Conservation (phyloP, 2,797 vertebrate species). For the Galago senegalensis region DNA sequence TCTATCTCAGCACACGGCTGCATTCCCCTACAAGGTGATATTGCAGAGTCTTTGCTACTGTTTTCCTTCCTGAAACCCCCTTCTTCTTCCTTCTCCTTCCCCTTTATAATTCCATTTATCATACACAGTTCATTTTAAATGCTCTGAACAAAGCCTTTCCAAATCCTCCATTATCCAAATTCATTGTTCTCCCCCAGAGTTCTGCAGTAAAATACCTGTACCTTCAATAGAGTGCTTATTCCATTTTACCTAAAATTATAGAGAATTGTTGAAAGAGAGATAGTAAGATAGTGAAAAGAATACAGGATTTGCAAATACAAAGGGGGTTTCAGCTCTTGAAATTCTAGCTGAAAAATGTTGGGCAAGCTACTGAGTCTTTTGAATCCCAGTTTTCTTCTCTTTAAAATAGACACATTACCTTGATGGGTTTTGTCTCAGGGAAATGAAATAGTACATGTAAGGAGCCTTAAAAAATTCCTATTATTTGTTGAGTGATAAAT, state of each 20-base stretch:
- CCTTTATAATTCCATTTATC: not conserved
- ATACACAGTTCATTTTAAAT: not conserved
- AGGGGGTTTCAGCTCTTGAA: not conserved
- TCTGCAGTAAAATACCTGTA: not conserved
- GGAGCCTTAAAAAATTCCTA: not conserved
- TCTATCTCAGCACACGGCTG: not conserved
- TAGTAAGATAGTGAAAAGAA: not conserved
- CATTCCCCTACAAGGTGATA: not conserved
- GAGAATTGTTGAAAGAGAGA: not conserved
- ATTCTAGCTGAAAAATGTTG: not conserved
- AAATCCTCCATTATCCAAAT: not conserved
- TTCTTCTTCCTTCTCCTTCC: not conserved
- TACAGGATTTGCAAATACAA: not conserved
- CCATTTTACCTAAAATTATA: not conserved
- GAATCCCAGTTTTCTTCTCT: not conserved
- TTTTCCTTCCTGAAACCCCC: not conserved
- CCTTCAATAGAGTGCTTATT: not conserved
- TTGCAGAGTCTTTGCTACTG: not conserved
- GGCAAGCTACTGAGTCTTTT: not conserved
- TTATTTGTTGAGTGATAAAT: not conserved
- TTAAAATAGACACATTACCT: slow-evolving; percentile 13
- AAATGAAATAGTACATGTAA: slow-evolving; percentile 33
- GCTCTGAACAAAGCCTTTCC: not conserved
- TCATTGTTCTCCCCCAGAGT: not conserved
- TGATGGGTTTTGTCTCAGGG: not conserved